Conservation (phyloP, 2,888 invertebrate species). For the Tipula vernalis region DNA sequence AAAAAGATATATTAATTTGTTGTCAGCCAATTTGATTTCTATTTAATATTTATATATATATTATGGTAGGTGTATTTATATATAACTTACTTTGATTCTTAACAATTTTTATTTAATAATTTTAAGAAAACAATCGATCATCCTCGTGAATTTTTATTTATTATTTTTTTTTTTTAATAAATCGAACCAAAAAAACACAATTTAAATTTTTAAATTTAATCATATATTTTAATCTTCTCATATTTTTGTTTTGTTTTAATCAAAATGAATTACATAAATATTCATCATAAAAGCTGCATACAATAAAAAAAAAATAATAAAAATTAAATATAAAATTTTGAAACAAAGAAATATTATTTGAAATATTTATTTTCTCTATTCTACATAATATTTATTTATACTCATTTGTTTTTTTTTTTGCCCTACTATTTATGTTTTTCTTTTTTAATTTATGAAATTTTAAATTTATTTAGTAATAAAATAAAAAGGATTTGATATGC, state of each 20-base stretch:
- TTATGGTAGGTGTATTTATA: background rate
- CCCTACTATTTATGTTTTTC: background rate
- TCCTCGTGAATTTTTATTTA: background rate
- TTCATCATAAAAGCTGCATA: background rate
- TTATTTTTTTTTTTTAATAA: background rate
- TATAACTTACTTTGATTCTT: background rate
- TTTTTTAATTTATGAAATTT: background rate
- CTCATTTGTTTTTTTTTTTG: background rate
- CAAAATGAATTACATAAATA: background rate
- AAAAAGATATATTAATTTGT: background rate
- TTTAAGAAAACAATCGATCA: background rate
- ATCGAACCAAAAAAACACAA: background rate
- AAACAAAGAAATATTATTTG: background rate
- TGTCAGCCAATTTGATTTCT: background rate
- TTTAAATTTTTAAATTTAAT: background rate
- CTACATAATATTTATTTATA: constrained; percentile 4
- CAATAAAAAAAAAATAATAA: background rate
- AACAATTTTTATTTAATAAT: background rate
- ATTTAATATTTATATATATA: background rate
- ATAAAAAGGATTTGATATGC: background rate
- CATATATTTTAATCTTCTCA: background rate
- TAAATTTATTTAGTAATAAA: background rate
- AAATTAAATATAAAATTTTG: background rate
- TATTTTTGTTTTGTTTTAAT: background rate
- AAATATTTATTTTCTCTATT: background rate